Conservation (phyloP, 2,888 invertebrate species). For the Colostygia pectinataria region DNA sequence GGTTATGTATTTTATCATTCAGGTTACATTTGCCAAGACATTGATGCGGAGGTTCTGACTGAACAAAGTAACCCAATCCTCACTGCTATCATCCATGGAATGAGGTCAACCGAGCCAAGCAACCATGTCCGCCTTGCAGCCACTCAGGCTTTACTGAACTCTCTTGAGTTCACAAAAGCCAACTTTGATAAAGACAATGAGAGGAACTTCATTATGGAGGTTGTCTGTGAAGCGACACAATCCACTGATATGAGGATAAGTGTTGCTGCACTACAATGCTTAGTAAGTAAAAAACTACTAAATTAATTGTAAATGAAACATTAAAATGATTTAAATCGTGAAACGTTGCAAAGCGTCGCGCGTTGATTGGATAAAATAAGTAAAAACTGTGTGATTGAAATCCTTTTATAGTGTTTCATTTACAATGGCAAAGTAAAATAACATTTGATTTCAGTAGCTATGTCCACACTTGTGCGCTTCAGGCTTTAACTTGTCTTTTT, state of each 20-base stretch:
- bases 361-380: too few relatives aligned
- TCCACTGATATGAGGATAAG: slow-evolving; percentile 94
- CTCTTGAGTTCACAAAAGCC: slow-evolving; percentile 98
- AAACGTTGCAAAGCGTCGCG: too few relatives aligned
- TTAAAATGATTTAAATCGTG: too few relatives aligned
- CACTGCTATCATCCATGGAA: slow-evolving; percentile 99
- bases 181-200: slow-evolving; percentile 99
- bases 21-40: slow-evolving; percentile 98
- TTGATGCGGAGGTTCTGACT: slow-evolving; percentile 95
- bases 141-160: slow-evolving; percentile 97
- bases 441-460: too few relatives aligned
- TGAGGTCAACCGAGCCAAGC: slow-evolving; percentile 96
- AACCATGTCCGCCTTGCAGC: slow-evolving; percentile 97
- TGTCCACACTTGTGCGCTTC: too few relatives aligned
- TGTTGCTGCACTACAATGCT: slow-evolving; percentile 98
- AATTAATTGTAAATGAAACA: too few relatives aligned
- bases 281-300: slow-evolving; percentile 81
- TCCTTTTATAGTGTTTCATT: too few relatives aligned
- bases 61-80: slow-evolving; percentile 97
- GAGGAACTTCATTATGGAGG: slow-evolving; percentile 99
- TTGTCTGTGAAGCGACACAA: slow-evolving; percentile 99
- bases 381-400: too few relatives aligned
- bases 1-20: slow-evolving; percentile 23
- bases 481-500: too few relatives aligned
- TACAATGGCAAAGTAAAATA: too few relatives aligned